phyloP scores from a whole-genome alignment of 2,888 invertebrate species.

The Ichneumoninae sp. region DNA sequence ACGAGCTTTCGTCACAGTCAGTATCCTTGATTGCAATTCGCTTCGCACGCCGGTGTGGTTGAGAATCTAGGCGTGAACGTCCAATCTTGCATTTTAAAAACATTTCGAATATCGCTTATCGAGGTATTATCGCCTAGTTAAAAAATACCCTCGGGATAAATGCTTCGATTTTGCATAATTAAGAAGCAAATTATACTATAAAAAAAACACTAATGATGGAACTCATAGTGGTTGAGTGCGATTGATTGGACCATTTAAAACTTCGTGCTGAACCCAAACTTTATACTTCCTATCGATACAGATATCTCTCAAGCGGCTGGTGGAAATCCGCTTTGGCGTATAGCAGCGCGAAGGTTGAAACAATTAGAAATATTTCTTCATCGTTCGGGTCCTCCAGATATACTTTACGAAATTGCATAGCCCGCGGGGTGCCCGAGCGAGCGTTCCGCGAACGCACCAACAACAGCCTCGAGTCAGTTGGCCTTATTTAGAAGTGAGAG shows the following conservation, averaged over 20 bases:
- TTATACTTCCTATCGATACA: neutral
- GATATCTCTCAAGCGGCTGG: conserved; percentile 9
- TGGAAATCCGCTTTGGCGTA: conserved; percentile 50
- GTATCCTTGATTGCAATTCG: conserved; percentile 31
- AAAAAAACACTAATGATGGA: no score
- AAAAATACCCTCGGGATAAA: neutral
- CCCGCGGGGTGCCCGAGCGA: conserved; percentile 8
- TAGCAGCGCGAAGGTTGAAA: conserved; percentile 43
- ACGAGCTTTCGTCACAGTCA: conserved; percentile 33
- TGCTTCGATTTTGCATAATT: neutral
- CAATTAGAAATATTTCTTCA: conserved; percentile 63
- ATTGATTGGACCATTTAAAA: neutral
- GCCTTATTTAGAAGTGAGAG: conserved; percentile 4
- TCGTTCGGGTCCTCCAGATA: conserved; percentile 50
- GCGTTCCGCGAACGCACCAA: conserved; percentile 8
- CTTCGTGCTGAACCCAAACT: neutral
- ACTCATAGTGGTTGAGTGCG: neutral
- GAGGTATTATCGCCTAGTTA: neutral
- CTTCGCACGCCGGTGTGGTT: neutral
- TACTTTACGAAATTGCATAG: conserved; percentile 45
- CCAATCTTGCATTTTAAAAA: neutral
- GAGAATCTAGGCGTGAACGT: neutral
- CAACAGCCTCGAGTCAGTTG: conserved; percentile 2
- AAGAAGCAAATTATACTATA: neutral
- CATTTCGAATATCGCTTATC: neutral